phyloP scores from a whole-genome alignment of 2,113 vertebrate genomes.

The Baryphthengus martii region DNA sequence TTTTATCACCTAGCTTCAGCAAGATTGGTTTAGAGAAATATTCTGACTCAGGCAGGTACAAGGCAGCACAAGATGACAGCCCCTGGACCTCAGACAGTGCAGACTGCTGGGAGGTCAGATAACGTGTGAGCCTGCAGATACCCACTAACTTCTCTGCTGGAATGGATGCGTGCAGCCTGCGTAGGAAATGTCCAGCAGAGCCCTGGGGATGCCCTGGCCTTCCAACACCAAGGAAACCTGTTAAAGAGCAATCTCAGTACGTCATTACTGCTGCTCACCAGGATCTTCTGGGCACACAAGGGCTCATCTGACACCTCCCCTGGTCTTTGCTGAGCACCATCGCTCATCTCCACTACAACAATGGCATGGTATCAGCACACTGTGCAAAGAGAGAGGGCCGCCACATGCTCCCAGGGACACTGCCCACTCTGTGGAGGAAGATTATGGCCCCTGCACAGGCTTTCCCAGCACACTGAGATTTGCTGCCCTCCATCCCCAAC shows the following conservation, averaged over 20 bases:
- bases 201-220: not conserved
- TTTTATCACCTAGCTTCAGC: not conserved
- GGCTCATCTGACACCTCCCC: not conserved
- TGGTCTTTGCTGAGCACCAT: not conserved
- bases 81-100: too few species aligned
- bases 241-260: not conserved
- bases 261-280: fast-evolving
- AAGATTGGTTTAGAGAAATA: not conserved
- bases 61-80: not conserved
- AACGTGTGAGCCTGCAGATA: not conserved
- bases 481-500: not conserved
- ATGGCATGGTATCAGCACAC: not conserved
- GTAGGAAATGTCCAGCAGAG: not conserved
- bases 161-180: not conserved
- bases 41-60: not conserved
- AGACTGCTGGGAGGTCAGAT: not conserved
- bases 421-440: not conserved
- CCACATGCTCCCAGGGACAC: not conserved
- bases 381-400: not conserved
- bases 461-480: not conserved
- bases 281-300: not conserved
- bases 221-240: not conserved
- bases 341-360: not conserved
- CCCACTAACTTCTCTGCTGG: not conserved
- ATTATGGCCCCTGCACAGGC: fast-evolving